These are phyloP conservation scores for Vanacampus margaritifer DNA, from an alignment of 2,113 vertebrate species.

Conservation along the genomic window DNA sequence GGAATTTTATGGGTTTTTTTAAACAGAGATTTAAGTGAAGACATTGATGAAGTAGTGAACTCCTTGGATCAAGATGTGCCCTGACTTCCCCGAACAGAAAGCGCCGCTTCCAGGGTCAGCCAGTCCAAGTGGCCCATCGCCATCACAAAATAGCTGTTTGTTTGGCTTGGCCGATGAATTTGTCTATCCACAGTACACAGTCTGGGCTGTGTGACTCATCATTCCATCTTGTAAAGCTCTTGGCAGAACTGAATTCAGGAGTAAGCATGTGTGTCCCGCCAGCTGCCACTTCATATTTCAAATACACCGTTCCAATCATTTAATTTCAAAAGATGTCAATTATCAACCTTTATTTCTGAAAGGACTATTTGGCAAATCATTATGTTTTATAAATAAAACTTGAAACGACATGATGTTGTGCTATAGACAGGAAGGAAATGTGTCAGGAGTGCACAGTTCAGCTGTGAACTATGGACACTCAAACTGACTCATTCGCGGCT, in stretches of 20 bases:
- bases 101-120: slow-evolving; percentile 17
- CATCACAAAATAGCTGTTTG: slow-evolving; percentile 41
- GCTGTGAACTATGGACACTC: neutral
- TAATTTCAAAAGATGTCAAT: slow-evolving; percentile 1
- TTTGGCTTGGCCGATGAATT: slow-evolving; percentile 28
- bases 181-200: slow-evolving; percentile 29
- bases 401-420: neutral
- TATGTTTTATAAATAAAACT: neutral
- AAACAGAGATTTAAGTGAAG: slow-evolving; percentile 41
- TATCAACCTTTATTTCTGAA: neutral
- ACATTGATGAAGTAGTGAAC: slow-evolving; percentile 24
- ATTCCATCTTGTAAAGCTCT: slow-evolving; percentile 9
- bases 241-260: slow-evolving; percentile 15
- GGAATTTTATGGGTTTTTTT: slow-evolving; percentile 9
- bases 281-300: slow-evolving; percentile 9
- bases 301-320: neutral
- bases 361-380: neutral
- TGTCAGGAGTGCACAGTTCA: slow-evolving; percentile 1
- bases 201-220: slow-evolving; percentile 40
- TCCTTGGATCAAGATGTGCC: slow-evolving; percentile 28
- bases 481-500: neutral
- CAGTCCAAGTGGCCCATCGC: slow-evolving; percentile 33
- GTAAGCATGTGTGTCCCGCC: slow-evolving; percentile 8
- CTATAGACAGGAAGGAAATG: neutral
- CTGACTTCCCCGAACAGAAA: slow-evolving; percentile 19